phyloP scores from a whole-genome alignment of 2,888 invertebrate species.

The Teleogryllus oceanicus region DNA sequence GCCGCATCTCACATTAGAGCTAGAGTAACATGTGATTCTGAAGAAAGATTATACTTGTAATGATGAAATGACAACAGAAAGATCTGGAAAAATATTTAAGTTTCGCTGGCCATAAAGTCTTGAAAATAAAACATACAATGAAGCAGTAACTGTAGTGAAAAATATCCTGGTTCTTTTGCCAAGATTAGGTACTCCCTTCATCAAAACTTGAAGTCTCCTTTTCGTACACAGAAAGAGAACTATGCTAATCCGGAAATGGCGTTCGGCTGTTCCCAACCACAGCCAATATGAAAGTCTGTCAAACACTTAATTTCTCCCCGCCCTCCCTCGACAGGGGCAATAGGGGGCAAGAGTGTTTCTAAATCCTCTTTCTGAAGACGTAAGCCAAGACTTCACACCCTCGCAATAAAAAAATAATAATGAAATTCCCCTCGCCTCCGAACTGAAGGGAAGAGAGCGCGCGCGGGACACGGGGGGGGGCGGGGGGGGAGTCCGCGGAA shows the following conservation, averaged over 20 bases:
- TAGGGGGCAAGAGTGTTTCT: slow-evolving; percentile 18
- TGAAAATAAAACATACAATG: no score
- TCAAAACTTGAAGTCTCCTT: background rate
- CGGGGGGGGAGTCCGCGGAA: background rate
- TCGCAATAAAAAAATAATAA: slow-evolving; percentile 18
- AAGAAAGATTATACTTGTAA: no score
- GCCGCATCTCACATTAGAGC: no score
- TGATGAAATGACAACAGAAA: no score
- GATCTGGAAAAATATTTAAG: no score
- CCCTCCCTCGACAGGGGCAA: background rate
- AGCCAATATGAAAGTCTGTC: slow-evolving; percentile 9
- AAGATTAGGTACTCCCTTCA: background rate
- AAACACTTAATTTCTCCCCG: background rate
- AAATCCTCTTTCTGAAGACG: slow-evolving; percentile 9
- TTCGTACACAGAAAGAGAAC: background rate
- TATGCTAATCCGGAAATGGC: background rate
- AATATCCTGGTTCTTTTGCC: no score
- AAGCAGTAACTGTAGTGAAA: no score
- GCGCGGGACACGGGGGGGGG: background rate
- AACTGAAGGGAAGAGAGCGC: background rate
- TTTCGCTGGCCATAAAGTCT: no score
- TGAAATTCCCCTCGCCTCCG: background rate
- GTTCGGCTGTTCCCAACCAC: background rate
- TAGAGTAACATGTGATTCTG: no score
- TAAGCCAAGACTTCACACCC: slow-evolving; percentile 18